These are phyloP conservation scores for Gila robusta DNA, from an alignment of 2,797 vertebrate genomes.

Conservation along the genomic window DNA sequence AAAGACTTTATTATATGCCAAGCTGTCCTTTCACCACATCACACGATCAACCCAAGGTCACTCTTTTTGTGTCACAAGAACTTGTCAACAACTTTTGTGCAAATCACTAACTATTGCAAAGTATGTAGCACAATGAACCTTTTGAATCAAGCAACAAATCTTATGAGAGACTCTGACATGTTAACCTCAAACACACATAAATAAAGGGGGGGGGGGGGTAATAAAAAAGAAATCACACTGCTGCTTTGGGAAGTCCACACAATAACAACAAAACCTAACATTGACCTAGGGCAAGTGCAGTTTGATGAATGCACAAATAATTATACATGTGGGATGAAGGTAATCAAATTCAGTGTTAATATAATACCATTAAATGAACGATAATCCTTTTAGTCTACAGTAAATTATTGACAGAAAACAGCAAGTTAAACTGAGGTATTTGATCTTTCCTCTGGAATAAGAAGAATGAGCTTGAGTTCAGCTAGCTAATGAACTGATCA, in stretches of 20 bases:
- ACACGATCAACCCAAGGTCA: conserved; percentile 33
- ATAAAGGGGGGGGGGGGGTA: neutral
- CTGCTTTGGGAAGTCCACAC: neutral
- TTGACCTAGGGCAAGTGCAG: neutral
- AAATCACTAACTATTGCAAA: conserved; percentile 14
- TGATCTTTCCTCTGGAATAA: conserved; percentile 15
- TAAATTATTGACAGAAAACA: neutral
- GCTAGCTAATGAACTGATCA: neutral
- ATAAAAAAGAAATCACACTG: neutral
- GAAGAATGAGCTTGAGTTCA: neutral
- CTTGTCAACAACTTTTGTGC: conserved; percentile 17
- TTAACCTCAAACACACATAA: neutral
- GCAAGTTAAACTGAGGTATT: conserved; percentile 10
- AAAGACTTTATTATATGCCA: neutral
- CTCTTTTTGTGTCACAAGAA: conserved; percentile 6
- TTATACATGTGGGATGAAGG: conserved; percentile 24
- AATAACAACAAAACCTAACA: neutral
- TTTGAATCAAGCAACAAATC: neutral
- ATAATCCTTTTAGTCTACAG: neutral
- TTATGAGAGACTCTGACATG: neutral
- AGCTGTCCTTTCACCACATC: conserved; percentile 18
- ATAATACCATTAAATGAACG: neutral
- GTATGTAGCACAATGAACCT: neutral
- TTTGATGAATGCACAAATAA: conserved; percentile 23
- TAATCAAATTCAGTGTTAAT: conserved; percentile 1